phyloP scores from a whole-genome alignment of 2,888 invertebrate species.

The Ctena decussata region DNA sequence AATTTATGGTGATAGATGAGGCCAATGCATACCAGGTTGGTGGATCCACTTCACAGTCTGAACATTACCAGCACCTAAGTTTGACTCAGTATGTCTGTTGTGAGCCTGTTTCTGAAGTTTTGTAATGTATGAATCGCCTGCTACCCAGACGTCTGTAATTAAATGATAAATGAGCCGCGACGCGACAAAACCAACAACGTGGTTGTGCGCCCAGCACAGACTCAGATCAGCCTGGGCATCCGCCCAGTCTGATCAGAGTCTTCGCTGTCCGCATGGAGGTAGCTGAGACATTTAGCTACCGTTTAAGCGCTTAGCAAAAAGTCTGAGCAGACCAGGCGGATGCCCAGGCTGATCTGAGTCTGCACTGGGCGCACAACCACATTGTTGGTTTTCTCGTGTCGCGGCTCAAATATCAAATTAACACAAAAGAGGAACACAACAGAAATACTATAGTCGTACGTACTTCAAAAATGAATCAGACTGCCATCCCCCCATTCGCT shows the following conservation, averaged over 20 bases:
- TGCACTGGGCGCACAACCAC: no score
- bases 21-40: neutral
- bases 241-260: no score
- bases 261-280: no score
- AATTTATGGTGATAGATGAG: neutral
- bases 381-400: no score
- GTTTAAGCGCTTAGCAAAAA: no score
- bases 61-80: neutral
- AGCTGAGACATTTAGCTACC: no score
- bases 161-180: no score
- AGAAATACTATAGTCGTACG: neutral
- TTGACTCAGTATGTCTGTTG: neutral
- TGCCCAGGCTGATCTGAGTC: no score
- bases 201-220: no score
- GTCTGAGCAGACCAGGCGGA: no score
- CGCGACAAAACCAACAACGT: no score
- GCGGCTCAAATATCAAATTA: neutral
- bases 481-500: neutral
- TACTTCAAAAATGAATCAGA: neutral
- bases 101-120: neutral
- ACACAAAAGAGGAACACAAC: neutral
- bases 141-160: neutral
- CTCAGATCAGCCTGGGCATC: no score
- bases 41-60: neutral
- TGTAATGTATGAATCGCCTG: neutral